Percentiles rank a stretch among this genome's conserved stretches.
phyloP scores from a whole-genome alignment of 30 jellyfish, hydroid and myxozoan genomes.

The Turritopsis dohrnii region DNA sequence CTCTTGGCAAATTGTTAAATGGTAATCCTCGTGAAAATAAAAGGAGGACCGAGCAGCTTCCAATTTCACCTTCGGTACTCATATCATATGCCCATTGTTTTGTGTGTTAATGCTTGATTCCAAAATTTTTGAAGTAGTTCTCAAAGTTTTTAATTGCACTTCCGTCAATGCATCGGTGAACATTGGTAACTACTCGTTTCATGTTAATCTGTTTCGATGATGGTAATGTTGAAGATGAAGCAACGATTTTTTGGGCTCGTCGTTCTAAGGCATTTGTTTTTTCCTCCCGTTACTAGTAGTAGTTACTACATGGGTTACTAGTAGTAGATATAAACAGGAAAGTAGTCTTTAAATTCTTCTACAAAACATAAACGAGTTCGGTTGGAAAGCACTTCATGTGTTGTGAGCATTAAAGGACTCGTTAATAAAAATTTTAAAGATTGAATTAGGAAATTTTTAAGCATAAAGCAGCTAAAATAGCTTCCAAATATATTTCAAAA shows the following conservation, averaged over 20 bases:
- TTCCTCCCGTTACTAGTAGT: too few relatives aligned
- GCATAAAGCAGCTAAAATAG: too few relatives aligned
- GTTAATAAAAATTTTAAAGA: too few relatives aligned
- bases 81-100: too few relatives aligned
- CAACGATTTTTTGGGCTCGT: constrained; percentile 43
- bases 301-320: too few relatives aligned
- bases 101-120: constrained; percentile 32
- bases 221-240: constrained; percentile 33
- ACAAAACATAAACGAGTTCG: too few relatives aligned
- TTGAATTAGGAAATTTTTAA: too few relatives aligned
- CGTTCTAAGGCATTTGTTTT: constrained; percentile 37
- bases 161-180: constrained; percentile 35
- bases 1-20: constrained; percentile 17
- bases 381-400: too few relatives aligned
- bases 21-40: neutral
- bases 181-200: constrained; percentile 40
- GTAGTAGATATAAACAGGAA: too few relatives aligned
- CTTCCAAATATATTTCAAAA: too few relatives aligned
- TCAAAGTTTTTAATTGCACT: constrained; percentile 32
- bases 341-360: too few relatives aligned
- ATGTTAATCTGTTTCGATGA: constrained; percentile 31
- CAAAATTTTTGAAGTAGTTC: constrained; percentile 32
- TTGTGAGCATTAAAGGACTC: too few relatives aligned
- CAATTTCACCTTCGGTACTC: constrained; percentile 26
- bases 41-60: constrained; percentile 47